These are phyloP conservation scores for Cygnus atratus DNA, from an alignment of 2,113 vertebrate genomes.

Conservation along the genomic window DNA sequence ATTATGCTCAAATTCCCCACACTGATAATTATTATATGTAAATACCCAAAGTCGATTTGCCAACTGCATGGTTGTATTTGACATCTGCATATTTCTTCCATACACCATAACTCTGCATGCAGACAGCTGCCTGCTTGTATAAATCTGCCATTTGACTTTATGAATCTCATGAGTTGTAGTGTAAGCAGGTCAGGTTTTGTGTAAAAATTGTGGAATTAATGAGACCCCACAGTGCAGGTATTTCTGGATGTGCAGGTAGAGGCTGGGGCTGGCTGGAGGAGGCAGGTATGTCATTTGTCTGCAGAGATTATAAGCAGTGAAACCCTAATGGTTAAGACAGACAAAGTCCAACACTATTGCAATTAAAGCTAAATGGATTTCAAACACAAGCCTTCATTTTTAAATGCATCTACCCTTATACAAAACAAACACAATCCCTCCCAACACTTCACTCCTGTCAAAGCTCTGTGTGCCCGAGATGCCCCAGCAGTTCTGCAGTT, in stretches of 20 bases:
- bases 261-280: background rate
- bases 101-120: background rate
- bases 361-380: background rate
- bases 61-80: background rate
- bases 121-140: constrained; percentile 5
- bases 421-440: background rate
- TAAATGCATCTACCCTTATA: background rate
- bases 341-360: background rate
- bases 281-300: rapidly evolving
- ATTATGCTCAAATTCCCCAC: background rate
- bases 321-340: background rate
- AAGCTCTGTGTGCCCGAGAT: background rate
- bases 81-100: constrained; percentile 27
- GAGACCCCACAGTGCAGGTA: background rate
- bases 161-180: background rate
- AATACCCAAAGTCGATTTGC: constrained; percentile 19
- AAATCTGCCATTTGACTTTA: constrained; percentile 7
- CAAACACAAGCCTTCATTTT: background rate
- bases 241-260: background rate
- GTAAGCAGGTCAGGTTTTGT: background rate
- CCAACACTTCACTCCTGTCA: background rate
- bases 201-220: background rate
- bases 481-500: background rate
- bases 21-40: constrained; percentile 26
- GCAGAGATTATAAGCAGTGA: background rate